phyloP scores from a whole-genome alignment of 2,888 invertebrate genomes.

The Hydrotaea diabolus region DNA sequence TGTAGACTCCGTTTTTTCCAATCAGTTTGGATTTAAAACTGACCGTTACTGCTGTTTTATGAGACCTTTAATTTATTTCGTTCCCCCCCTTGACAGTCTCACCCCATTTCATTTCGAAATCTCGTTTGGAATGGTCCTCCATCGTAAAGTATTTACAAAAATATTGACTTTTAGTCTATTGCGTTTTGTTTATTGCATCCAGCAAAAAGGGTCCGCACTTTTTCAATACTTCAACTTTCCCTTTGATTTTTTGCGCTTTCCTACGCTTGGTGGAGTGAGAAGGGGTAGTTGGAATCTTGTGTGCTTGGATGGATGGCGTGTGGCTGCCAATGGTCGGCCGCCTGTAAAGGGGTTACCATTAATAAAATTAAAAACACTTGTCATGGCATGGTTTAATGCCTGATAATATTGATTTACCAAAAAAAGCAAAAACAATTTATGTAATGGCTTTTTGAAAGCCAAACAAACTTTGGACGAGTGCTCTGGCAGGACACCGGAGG shows the following conservation, averaged over 20 bases:
- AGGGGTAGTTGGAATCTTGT: not conserved
- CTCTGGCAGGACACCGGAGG: not conserved
- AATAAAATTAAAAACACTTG: slow-evolving; percentile 67
- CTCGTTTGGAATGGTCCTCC: slow-evolving; percentile 17
- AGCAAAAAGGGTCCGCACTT: slow-evolving; percentile 17
- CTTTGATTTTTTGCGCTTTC: slow-evolving; percentile 51
- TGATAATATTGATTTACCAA: slow-evolving; percentile 63
- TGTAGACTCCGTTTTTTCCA: not conserved
- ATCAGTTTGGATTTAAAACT: slow-evolving; percentile 7
- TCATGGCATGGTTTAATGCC: slow-evolving; percentile 63
- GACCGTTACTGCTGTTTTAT: slow-evolving; percentile 41
- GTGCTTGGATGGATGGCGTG: not conserved
- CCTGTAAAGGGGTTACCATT: slow-evolving; percentile 56
- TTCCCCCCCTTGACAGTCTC: not conserved
- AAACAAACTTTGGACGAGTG: slow-evolving; percentile 28
- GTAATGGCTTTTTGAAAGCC: slow-evolving; percentile 54
- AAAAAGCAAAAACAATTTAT: slow-evolving; percentile 64
- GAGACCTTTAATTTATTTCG: slow-evolving; percentile 57
- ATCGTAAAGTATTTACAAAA: slow-evolving; percentile 58
- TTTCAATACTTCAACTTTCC: slow-evolving; percentile 40
- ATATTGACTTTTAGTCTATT: slow-evolving; percentile 65
- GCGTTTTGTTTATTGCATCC: slow-evolving; percentile 35
- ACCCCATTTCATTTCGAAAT: not conserved
- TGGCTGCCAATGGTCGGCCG: not conserved
- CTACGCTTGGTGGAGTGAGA: too few species aligned